Base-by-base conservation (phyloP, 1,140 invertebrate genomes). In the Diorhabda elongata region DNA sequence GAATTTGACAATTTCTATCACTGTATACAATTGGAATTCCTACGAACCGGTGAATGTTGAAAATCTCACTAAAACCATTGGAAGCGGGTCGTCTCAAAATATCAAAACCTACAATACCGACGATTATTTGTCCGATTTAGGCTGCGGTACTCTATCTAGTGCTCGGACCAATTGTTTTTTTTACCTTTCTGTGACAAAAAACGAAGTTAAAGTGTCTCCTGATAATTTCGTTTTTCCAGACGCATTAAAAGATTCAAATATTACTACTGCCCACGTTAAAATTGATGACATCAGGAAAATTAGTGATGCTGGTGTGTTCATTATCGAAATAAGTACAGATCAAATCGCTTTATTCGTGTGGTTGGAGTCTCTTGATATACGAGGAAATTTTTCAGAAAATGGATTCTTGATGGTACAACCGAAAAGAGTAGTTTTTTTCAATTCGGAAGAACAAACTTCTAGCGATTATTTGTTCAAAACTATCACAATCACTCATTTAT, bases 301-400 rank as follows among this genome's bases (percentile, higher is more conserved):
- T 7, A 68, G 59, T 44, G 63, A 66, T 44, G 41, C n/a, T 41
- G 60, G 64, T 3, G 70, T 61, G 3, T 75, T 58, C 58, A 61
- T 62, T 9, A 69, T 75, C 11, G 67, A 61, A 44, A 58, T 75
- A 7, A 67, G 44, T 5, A 61, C 69, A 6, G 69, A 71, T 44
- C 62, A 71, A 42, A 70, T 75, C 11, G 72, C 71, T 3, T 59
- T 73, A 7, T 75, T 75, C 59, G 71, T 75, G 6, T 75, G 74
- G 74, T 52, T 75, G 42, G 74, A 75, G n/a, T 67, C 68, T 7
- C 60, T 47, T 9, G 43, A 71, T 9, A 61, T 42, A 59, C 4
- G 41, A 42, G 74, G 74, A 43, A 68, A 4, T 44, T 75, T 73
- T 67, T 73, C 71, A 3, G 70, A 75, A 59, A 75, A 75, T 68